A percentile compares a stretch with the other conserved stretches of the same genome.
Evolutionary conservation across 2,113 vertebrate species (phyloP).

Genomic region (cattle (Bos taurus)): DNA sequence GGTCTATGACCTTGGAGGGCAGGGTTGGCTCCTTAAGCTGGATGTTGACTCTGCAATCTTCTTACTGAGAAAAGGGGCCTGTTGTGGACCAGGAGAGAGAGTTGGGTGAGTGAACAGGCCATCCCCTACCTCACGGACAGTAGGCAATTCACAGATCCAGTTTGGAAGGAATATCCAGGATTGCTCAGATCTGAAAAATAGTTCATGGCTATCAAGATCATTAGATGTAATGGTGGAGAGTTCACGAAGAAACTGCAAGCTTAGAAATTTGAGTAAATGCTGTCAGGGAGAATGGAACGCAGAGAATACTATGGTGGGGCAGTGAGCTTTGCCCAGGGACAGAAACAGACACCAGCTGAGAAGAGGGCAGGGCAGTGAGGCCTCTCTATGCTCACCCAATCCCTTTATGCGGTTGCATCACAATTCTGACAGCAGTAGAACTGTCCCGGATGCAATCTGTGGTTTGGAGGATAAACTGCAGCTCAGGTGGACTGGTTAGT

Average conservation of each 20-base stretch:
- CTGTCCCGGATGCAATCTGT: background rate
- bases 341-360: background rate
- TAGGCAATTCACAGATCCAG: background rate
- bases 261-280: background rate
- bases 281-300: background rate
- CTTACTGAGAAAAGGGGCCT: background rate
- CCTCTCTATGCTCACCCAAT: background rate
- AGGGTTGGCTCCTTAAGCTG: fast-evolving
- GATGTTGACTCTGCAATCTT: background rate
- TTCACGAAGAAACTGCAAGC: background rate
- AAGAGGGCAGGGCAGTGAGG: background rate
- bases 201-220: background rate
- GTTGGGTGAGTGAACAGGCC: background rate
- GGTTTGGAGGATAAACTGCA: background rate
- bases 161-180: background rate
- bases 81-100: background rate
- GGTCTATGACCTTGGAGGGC: background rate
- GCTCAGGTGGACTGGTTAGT: background rate
- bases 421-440: background rate
- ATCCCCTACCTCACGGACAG: too few species aligned
- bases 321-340: background rate
- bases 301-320: fast-evolving
- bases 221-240: background rate
- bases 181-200: background rate
- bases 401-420: fast-evolving